Percentiles rank a stretch among this genome's conserved stretches.
These are phyloP conservation scores for roundworm (Caenorhabditis elegans) DNA, from an alignment of 1,140 invertebrate species.

Conservation along the genomic window WBcel235 BX284603.4:4241501-4242000, in stretches of 20 bases:
- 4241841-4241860: constrained; percentile 95
- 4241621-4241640: constrained; percentile 76
- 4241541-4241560: background rate
- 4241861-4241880: constrained; percentile 95
- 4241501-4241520: no score
- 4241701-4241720: background rate
- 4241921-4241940: constrained; percentile 93
- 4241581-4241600: background rate
- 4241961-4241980: no score
- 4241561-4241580: background rate
- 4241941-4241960: constrained; percentile 88
- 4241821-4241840: constrained; percentile 70
- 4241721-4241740: background rate
- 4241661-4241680: no score
- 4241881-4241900: constrained; percentile 94
- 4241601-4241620: constrained; percentile 78
- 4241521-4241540: background rate
- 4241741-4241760: no score
- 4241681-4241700: no score
- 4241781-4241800: no score
- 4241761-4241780: no score
- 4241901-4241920: constrained; percentile 89
- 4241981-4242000: no score
- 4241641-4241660: no score
- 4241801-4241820: no score